Evolutionary conservation across 2,797 vertebrate species (phyloP).

Genomic region (Petrocephalus sullivani): DNA sequence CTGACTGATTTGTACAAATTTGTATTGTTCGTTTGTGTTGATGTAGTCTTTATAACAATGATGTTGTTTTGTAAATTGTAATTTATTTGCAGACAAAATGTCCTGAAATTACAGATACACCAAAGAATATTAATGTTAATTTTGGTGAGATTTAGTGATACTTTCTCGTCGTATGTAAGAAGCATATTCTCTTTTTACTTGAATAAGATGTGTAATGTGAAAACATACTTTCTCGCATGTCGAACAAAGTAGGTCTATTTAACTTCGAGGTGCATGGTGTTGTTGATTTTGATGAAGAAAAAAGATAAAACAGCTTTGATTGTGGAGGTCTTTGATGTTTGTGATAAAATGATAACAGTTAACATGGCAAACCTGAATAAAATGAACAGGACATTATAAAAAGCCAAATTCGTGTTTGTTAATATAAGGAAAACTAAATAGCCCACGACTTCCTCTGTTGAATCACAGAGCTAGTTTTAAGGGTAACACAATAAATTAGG

Average conservation of each 20-base stretch:
- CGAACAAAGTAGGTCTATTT: slow-evolving; percentile 72
- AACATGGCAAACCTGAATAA: slow-evolving; percentile 55
- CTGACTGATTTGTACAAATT: slow-evolving; percentile 79
- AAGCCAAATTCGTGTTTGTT: slow-evolving; percentile 36
- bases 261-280: slow-evolving; percentile 68
- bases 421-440: slow-evolving; percentile 22
- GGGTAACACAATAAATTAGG: slow-evolving; percentile 3
- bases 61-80: slow-evolving; percentile 94
- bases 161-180: slow-evolving; percentile 74
- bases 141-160: slow-evolving; percentile 84
- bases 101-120: slow-evolving; percentile 87
- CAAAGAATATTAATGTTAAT: slow-evolving; percentile 91
- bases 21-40: slow-evolving; percentile 84
- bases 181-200: slow-evolving; percentile 72
- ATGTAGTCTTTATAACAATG: slow-evolving; percentile 80
- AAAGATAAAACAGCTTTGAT: slow-evolving; percentile 50
- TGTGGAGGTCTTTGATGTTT: slow-evolving; percentile 64
- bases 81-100: slow-evolving; percentile 92
- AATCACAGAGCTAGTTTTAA: neutral
- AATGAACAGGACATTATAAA: slow-evolving; percentile 45
- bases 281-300: slow-evolving; percentile 51
- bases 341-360: slow-evolving; percentile 52
- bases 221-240: slow-evolving; percentile 77
- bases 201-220: slow-evolving; percentile 93
- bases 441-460: neutral